These are phyloP conservation scores for Podarcis raffonei DNA, from an alignment of 2,113 vertebrate species.

Conservation along the genomic window DNA sequence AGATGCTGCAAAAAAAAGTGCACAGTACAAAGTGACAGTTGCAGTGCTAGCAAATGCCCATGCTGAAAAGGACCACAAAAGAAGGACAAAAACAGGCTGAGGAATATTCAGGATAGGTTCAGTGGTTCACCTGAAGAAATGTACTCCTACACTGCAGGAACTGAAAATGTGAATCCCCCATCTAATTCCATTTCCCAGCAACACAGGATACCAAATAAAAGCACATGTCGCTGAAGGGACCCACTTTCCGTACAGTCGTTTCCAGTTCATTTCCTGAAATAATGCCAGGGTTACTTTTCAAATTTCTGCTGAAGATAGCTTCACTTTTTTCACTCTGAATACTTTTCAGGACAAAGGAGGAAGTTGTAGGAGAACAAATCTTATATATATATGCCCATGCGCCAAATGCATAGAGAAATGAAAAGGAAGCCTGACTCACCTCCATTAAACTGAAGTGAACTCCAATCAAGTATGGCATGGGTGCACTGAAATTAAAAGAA, in stretches of 20 bases:
- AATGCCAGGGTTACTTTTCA: not conserved
- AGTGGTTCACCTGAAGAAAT: not conserved
- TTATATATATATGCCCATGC: no score
- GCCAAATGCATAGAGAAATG: not conserved
- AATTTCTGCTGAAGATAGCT: not conserved
- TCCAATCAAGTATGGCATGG: constrained; percentile 97
- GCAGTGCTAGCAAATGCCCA: not conserved
- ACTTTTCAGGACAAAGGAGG: not conserved
- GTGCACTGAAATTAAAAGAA: constrained; percentile 83
- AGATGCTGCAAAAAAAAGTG: not conserved
- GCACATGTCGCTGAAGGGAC: no score
- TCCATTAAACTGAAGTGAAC: constrained; percentile 96
- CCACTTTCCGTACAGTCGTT: no score
- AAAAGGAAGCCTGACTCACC: constrained; percentile 76
- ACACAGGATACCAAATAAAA: not conserved
- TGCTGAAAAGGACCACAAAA: not conserved
- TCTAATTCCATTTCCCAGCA: not conserved
- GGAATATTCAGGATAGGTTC: not conserved
- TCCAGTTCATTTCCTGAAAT: not conserved
- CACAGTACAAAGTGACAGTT: not conserved
- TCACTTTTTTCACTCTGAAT: not conserved
- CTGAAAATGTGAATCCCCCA: not conserved
- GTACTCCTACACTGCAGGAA: not conserved
- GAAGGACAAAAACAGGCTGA: not conserved
- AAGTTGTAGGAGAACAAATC: not conserved